phyloP scores from a whole-genome alignment of 2,797 vertebrate species.

The Gobio occitaniae region DNA sequence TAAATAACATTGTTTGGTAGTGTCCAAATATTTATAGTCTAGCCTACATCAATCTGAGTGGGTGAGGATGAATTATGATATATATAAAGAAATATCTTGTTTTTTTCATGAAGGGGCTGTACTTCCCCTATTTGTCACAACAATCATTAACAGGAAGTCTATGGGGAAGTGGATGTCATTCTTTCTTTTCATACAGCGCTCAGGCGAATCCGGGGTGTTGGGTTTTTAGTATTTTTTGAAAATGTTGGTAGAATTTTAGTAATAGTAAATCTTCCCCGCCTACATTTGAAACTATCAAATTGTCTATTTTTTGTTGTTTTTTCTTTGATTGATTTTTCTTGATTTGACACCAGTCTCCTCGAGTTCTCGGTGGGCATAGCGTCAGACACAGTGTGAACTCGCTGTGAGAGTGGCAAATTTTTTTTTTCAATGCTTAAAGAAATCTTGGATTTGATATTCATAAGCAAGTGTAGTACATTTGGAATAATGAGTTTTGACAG shows the following conservation, averaged over 20 bases:
- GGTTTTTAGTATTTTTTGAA: neutral
- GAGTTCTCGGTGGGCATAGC: neutral
- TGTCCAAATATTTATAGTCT: neutral
- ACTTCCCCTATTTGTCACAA: slow-evolving; percentile 64
- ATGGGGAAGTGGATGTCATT: slow-evolving; percentile 69
- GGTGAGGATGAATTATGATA: neutral
- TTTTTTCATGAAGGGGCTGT: slow-evolving; percentile 51
- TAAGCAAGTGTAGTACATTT: neutral
- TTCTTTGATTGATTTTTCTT: neutral
- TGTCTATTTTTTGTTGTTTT: slow-evolving; percentile 42
- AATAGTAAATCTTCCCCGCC: neutral
- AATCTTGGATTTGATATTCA: slow-evolving; percentile 23
- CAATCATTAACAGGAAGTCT: slow-evolving; percentile 73
- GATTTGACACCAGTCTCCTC: neutral
- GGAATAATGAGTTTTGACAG: slow-evolving; percentile 72
- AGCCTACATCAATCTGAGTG: neutral
- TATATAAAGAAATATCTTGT: slow-evolving; percentile 35
- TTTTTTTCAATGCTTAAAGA: neutral
- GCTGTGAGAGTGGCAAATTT: neutral
- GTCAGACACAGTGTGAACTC: slow-evolving; percentile 22
- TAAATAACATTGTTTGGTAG: neutral
- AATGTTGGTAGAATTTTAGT: slow-evolving; percentile 9
- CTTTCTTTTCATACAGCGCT: slow-evolving; percentile 61
- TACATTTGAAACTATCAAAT: slow-evolving; percentile 28
- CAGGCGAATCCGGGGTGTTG: slow-evolving; percentile 39